These are phyloP conservation scores for Nesometra sesokonis DNA, from an alignment of 35 echinoderm and acorn worm species.

Conservation along the genomic window DNA sequence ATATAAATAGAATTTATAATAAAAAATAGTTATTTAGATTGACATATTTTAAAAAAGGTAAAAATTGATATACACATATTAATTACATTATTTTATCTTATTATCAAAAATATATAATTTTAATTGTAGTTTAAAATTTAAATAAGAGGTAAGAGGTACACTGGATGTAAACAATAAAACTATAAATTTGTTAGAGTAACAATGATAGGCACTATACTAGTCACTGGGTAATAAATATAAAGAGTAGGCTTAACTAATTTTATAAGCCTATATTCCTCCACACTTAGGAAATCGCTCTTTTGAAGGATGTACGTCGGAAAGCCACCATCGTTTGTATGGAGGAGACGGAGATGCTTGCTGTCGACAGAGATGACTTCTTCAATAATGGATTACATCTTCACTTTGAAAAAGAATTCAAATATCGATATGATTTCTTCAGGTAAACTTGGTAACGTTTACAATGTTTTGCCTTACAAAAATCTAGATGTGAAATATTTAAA, in stretches of 20 bases:
- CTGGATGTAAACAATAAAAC: background rate
- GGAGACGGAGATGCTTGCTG: constrained; percentile 74
- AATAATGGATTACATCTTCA: constrained; percentile 69
- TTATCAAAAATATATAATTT: too few relatives aligned
- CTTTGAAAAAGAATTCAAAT: constrained; percentile 76
- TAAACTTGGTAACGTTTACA: background rate
- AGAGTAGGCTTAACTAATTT: too few relatives aligned
- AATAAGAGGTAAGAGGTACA: background rate
- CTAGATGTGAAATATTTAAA: background rate
- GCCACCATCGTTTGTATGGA: constrained; percentile 81
- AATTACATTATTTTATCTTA: too few relatives aligned
- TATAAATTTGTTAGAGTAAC: background rate
- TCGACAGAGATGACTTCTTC: constrained; percentile 89
- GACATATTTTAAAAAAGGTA: too few relatives aligned
- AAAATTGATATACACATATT: too few relatives aligned
- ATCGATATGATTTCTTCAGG: constrained; percentile 73
- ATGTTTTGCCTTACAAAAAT: too few relatives aligned
- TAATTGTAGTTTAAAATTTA: too few relatives aligned
- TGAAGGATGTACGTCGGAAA: constrained; percentile 57
- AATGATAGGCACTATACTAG: too few relatives aligned
- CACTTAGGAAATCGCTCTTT: constrained; percentile 70
- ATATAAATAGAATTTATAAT: too few relatives aligned
- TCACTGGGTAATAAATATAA: too few relatives aligned
- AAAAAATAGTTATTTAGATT: too few relatives aligned
- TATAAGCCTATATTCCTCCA: too few relatives aligned